A percentile compares a stretch with the other conserved stretches of the same genome.
These are phyloP conservation scores for Anisognathus igniventris DNA, from an alignment of 2,797 vertebrate genomes.

Conservation along the genomic window DNA sequence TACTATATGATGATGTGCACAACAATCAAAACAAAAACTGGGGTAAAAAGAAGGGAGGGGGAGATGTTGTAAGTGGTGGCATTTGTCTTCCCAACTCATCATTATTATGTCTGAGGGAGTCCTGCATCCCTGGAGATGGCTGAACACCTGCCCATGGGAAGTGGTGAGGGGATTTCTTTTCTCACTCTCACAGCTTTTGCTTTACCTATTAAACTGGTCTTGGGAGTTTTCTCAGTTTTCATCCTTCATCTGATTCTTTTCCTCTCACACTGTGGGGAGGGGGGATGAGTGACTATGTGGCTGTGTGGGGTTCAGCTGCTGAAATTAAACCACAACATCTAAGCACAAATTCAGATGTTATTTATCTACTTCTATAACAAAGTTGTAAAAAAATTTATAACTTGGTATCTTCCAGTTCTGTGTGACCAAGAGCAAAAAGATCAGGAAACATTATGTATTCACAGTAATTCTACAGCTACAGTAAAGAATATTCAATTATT, in stretches of 20 bases:
- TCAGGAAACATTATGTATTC: neutral
- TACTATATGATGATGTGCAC: neutral
- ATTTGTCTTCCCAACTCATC: neutral
- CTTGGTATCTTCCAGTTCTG: neutral
- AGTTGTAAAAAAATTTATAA: neutral
- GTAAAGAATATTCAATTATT: neutral
- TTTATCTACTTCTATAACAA: neutral
- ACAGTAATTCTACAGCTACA: neutral
- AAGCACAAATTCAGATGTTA: neutral
- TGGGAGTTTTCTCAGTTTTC: neutral
- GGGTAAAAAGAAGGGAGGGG: neutral
- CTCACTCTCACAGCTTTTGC: neutral
- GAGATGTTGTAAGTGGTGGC: fast-evolving
- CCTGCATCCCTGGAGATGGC: neutral
- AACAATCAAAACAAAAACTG: neutral
- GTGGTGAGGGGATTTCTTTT: neutral
- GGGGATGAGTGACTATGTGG: fast-evolving
- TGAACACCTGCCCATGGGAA: neutral
- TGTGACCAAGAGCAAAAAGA: neutral
- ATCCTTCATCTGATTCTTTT: neutral
- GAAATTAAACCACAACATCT: neutral
- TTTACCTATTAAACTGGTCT: neutral
- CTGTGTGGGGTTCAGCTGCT: neutral
- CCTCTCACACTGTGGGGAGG: fast-evolving
- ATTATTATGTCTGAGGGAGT: fast-evolving